Evolutionary conservation across 2,888 invertebrate species (phyloP), one percentile per base, ranked within the genome.

Genomic region (Eupeodes latifasciatus): DNA sequence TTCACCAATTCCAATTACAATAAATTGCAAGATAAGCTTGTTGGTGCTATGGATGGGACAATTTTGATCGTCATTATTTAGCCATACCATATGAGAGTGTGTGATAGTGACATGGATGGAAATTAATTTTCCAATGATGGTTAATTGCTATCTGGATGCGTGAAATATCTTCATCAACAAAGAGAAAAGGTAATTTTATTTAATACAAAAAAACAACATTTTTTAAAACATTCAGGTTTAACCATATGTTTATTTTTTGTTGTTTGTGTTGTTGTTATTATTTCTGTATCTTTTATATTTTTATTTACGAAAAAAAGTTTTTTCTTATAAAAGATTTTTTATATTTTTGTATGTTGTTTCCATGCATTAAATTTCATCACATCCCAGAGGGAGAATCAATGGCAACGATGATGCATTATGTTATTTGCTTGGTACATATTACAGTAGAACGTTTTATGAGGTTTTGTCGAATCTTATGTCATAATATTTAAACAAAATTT

Each of bases 11-110:
- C 57, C 59, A 72, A 72, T 72, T 59, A 59, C 72, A 72, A 72
- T 72, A 72, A 72, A 72, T 55, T 55, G 55, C 71, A 40, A 55
- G 71, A 71, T 72, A 72, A 72, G 59, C 57, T 47, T 34, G 36
- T n/a, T 6, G 19, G 12, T 14, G 34, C 10, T 7, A 12, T 0
- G 27, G 9, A 11, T 16, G 27, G 47, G 72, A 59, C 59, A 49
- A 27, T 49, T 16, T 59, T 27, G 59, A 47, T 59, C 16, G 72
- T 49, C 57, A 71, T 71, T 47, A 47, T 66, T 55, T 49, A 27
- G 14, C 10, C 47, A 62, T 16, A 36, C 34, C 7, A 14, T 34
- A 57, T 5, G n/a, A n/a, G 3, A 4, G n/a, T 51, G 27, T 66
- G 12, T 11, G 16, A 12, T 5, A 53, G 16, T 59, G 72, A 59